Evolutionary conservation across 2,888 invertebrate species (phyloP), one percentile per base, ranked within the genome.

Genomic region (Gerris lacustris): DNA sequence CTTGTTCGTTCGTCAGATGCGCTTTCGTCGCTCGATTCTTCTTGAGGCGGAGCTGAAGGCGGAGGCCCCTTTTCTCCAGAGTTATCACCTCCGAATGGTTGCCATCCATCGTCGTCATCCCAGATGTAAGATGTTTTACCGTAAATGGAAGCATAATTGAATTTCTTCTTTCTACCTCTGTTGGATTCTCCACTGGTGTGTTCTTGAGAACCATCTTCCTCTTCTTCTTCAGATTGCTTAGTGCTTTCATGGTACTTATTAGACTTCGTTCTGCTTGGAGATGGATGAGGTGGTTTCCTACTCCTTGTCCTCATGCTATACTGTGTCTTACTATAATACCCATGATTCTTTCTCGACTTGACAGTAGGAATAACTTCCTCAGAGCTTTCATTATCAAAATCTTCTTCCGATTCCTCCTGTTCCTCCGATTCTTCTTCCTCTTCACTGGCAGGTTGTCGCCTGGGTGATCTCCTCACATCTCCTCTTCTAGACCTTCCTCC

Each of bases 71-170:
- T 44, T 45, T 67, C 67, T 31, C 43, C 67, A 2, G 67, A 67
- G 2, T 67, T 44, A 31, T n/a, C 17, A n/a, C n/a, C n/a, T 44
- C 67, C 45, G 4, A 67, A 67, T 17, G 64, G 64, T 5, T 64
- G 64, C 64, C 64, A 64, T n/a, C 64, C 64, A 43, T 45, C 43
- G 17, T 45, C 67, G 5, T 67, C 67, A 6, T 67, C 67, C 67
- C 44, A 67, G 9, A 44, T 44, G 5, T 67, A 67, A n/a, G 67
- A 67, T 11, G 67, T 67, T 31, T 43, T 43, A 17, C 67, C 67
- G 44, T 67, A 67, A 4, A 67, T 67, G 11, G 67, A 43, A n/a
- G n/a, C 67, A 17, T 44, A 67, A 11, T 44, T 45, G 17, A 64
- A n/a, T 31, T 64, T 64, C 17, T 64, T 64, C 64, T 64, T 64